Evolutionary conservation across 1,140 invertebrate genomes (phyloP).

Genomic region (Bactericera cockerelli): DNA sequence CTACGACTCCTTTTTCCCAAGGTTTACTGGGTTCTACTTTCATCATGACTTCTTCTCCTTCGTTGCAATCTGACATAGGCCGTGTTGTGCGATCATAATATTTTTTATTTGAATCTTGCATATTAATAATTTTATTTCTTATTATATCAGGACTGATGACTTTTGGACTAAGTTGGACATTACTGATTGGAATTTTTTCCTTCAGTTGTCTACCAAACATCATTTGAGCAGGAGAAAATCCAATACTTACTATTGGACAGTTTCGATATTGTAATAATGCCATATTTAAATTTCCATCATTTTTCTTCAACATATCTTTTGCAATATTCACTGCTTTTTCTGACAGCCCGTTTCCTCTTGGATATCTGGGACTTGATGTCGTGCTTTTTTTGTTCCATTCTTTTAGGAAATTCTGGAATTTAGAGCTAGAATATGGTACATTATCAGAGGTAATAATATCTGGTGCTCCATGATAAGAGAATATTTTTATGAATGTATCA

Average conservation of each 20-base stretch:
- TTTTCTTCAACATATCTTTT: conserved; percentile 16
- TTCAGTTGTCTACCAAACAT: neutral
- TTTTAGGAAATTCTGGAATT: conserved; percentile 10
- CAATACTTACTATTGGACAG: too few relatives aligned
- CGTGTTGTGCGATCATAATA: neutral
- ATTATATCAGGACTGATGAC: neutral
- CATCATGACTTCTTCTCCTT: neutral
- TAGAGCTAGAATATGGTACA: conserved; percentile 15
- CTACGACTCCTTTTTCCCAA: neutral
- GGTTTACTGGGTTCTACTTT: neutral
- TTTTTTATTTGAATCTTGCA: too few relatives aligned
- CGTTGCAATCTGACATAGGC: neutral
- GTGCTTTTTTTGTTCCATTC: conserved; percentile 12
- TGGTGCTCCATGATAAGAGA: conserved; percentile 13
- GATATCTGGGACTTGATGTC: conserved; percentile 17
- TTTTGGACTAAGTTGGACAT: neutral
- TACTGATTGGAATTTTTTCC: neutral
- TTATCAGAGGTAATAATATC: conserved; percentile 14
- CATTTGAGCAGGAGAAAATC: neutral
- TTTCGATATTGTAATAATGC: too few relatives aligned
- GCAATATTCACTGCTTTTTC: conserved; percentile 17
- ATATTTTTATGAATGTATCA: conserved; percentile 1
- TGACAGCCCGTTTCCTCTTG: conserved; percentile 17
- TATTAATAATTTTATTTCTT: neutral
- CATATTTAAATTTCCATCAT: too few relatives aligned